These are phyloP conservation scores for Falcunculus frontatus DNA, from an alignment of 2,113 vertebrate genomes.

Conservation along the genomic window DNA sequence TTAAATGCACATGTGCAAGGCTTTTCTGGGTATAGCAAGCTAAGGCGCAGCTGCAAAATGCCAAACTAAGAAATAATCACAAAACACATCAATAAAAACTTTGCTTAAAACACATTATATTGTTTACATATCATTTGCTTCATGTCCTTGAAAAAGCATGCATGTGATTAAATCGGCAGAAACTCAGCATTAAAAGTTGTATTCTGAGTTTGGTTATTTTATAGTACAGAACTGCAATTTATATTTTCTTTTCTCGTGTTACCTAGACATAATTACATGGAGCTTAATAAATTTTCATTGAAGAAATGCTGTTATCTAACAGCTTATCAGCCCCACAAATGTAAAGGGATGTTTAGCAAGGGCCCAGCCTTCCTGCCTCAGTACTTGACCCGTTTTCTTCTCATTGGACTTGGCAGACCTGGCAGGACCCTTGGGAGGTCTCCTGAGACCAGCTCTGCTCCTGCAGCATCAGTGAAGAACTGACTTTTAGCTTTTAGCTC, in stretches of 20 bases:
- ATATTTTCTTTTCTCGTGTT: fast-evolving
- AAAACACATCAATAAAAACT: background rate
- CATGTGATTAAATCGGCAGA: background rate
- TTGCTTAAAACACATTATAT: background rate
- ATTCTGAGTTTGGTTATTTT: background rate
- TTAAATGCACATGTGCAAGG: fast-evolving
- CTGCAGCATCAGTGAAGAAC: background rate
- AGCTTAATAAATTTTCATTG: background rate
- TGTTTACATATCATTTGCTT: background rate
- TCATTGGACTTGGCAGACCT: background rate
- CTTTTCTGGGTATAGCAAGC: background rate
- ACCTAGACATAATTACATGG: background rate
- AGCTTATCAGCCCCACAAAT: background rate
- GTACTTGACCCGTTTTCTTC: background rate
- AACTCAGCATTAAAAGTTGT: background rate
- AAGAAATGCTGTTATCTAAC: background rate
- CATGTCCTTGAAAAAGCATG: fast-evolving
- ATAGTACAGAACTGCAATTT: background rate
- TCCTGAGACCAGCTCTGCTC: background rate
- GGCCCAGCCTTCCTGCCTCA: background rate
- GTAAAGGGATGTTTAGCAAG: background rate
- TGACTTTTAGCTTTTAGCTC: background rate
- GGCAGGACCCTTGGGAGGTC: background rate
- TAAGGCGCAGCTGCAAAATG: background rate
- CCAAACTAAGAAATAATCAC: background rate